These are phyloP conservation scores for Orius laevigatus DNA, from an alignment of 1,140 invertebrate genomes.

Conservation along the genomic window DNA sequence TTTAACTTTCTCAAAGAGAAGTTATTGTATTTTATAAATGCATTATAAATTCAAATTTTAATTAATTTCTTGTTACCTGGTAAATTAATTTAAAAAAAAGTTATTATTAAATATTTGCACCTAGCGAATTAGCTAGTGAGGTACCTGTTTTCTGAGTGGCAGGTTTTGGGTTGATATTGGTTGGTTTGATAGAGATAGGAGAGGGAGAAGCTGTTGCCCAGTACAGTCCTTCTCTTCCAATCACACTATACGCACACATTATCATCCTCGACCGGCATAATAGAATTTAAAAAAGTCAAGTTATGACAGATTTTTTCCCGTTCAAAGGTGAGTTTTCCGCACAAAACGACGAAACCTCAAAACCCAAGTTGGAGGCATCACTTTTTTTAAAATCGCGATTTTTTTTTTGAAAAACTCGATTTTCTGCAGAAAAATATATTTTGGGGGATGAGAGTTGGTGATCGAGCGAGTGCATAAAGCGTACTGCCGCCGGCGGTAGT, in stretches of 20 bases:
- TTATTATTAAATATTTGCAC: background rate
- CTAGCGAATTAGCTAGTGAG: background rate
- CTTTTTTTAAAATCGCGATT: background rate
- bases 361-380: background rate
- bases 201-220: background rate
- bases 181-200: background rate
- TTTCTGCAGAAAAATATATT: background rate
- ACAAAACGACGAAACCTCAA: background rate
- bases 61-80: too few relatives aligned
- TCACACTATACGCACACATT: too few relatives aligned
- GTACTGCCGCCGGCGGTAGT: background rate
- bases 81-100: too few relatives aligned
- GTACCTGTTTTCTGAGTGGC: background rate
- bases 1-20: too few relatives aligned
- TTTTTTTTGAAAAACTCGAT: background rate
- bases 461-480: too few relatives aligned
- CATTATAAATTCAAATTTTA: too few relatives aligned
- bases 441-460: background rate
- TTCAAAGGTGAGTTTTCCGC: conserved; percentile 5
- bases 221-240: background rate
- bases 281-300: too few relatives aligned
- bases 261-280: too few relatives aligned
- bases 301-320: conserved; percentile 14
- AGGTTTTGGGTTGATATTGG: background rate
- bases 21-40: too few relatives aligned